Conservation (phyloP, 2,888 invertebrate species). For the Chalcis sispes region DNA sequence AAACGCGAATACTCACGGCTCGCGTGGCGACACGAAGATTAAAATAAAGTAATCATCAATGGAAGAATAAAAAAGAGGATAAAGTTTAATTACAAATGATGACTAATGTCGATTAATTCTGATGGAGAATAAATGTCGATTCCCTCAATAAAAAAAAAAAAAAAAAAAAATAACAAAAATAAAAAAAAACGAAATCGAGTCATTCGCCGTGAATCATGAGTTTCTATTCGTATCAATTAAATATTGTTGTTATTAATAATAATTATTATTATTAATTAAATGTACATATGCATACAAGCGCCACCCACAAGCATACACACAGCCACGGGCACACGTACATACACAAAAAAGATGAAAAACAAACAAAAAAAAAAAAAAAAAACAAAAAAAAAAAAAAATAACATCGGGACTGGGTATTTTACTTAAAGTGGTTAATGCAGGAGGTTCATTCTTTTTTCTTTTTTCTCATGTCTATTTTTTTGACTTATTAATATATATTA, state of each 20-base stretch:
- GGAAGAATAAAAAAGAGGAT: slow-evolving; percentile 20
- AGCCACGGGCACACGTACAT: slow-evolving; percentile 67
- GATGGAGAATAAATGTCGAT: slow-evolving; percentile 47
- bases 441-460: slow-evolving; percentile 39
- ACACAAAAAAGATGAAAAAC: slow-evolving; percentile 44
- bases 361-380: slow-evolving; percentile 29
- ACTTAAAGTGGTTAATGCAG: slow-evolving; percentile 50
- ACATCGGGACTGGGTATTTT: slow-evolving; percentile 47
- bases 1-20: slow-evolving; percentile 13
- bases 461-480: slow-evolving; percentile 11
- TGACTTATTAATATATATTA: slow-evolving; percentile 23
- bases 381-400: slow-evolving; percentile 39
- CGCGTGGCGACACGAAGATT: slow-evolving; percentile 27
- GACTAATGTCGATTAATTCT: slow-evolving; percentile 44
- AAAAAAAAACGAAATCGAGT: slow-evolving; percentile 62
- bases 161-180: not conserved
- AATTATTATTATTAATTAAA: slow-evolving; percentile 75
- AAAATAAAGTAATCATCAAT: slow-evolving; percentile 9
- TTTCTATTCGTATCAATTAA: slow-evolving; percentile 75
- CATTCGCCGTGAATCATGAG: slow-evolving; percentile 74
- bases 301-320: slow-evolving; percentile 64
- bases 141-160: slow-evolving; percentile 17
- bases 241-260: slow-evolving; percentile 76
- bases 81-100: slow-evolving; percentile 35
- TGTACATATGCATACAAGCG: slow-evolving; percentile 71